phyloP scores from a whole-genome alignment of 2,113 vertebrate genomes.

The Phycodurus eques region DNA sequence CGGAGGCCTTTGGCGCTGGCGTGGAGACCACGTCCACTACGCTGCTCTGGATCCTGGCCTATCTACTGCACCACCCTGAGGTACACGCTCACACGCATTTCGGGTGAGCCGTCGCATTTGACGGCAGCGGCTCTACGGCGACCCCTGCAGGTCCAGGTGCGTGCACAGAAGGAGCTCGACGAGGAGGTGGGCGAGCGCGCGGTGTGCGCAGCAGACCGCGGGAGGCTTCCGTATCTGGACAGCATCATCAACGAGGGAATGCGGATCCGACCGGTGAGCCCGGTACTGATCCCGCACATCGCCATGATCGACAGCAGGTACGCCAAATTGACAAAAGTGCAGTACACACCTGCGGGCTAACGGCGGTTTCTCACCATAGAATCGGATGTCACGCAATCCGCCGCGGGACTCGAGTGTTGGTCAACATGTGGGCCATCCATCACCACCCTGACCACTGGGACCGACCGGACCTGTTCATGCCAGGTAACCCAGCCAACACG shows the following conservation, averaged over 20 bases:
- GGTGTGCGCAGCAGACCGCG: slow-evolving; percentile 59
- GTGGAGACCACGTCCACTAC: slow-evolving; percentile 76
- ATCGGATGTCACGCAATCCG: slow-evolving; percentile 59
- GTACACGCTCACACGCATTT: slow-evolving; percentile 15
- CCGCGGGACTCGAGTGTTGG: slow-evolving; percentile 70
- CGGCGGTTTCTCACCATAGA: slow-evolving; percentile 30
- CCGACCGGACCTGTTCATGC: slow-evolving; percentile 61
- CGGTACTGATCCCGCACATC: slow-evolving; percentile 74
- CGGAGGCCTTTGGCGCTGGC: slow-evolving; percentile 68
- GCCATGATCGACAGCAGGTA: slow-evolving; percentile 72
- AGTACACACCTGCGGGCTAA: neutral
- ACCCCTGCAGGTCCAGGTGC: slow-evolving; percentile 65
- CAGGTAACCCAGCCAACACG: slow-evolving; percentile 36
- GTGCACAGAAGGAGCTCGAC: slow-evolving; percentile 72
- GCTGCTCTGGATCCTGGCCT: slow-evolving; percentile 74
- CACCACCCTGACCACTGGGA: slow-evolving; percentile 73
- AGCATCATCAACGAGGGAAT: slow-evolving; percentile 75
- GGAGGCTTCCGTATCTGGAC: slow-evolving; percentile 69
- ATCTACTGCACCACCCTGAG: slow-evolving; percentile 70
- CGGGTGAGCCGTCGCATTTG: neutral
- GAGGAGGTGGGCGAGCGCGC: slow-evolving; percentile 60
- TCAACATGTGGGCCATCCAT: slow-evolving; percentile 79
- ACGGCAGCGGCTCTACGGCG: neutral
- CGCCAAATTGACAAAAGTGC: neutral
- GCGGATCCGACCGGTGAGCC: slow-evolving; percentile 77